Conservation (phyloP, 2,797 vertebrate species). For the Paedocypris micromegethes region DNA sequence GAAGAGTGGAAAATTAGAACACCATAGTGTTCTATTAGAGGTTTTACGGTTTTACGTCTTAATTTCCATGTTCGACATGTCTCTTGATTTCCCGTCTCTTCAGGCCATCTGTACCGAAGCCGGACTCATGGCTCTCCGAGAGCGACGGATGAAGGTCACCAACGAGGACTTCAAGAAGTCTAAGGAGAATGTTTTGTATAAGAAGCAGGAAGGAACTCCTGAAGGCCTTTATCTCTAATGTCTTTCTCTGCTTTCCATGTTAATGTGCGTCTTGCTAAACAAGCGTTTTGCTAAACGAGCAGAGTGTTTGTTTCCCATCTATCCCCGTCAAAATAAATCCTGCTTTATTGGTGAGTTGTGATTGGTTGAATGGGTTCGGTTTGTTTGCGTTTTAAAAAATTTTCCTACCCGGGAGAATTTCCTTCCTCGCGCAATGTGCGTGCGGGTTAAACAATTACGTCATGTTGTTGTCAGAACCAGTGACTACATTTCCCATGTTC, state of each 20-base stretch:
- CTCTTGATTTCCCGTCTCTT: constrained; percentile 29
- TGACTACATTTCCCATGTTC: too few species aligned
- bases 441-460: constrained; percentile 49
- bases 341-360: too few species aligned
- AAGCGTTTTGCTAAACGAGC: constrained; percentile 64
- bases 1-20: too few species aligned
- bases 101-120: constrained; percentile 98
- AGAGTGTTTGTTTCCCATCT: constrained; percentile 50
- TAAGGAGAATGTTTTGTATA: constrained; percentile 96
- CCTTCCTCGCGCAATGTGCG: too few species aligned
- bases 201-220: constrained; percentile 95
- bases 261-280: constrained; percentile 33
- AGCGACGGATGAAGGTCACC: constrained; percentile 96
- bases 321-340: too few species aligned
- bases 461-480: too few species aligned
- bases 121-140: constrained; percentile 90
- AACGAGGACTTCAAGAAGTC: constrained; percentile 99
- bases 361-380: too few species aligned
- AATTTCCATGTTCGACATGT: background rate
- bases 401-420: too few species aligned
- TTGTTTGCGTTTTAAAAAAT: constrained; percentile 50
- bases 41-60: background rate
- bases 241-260: constrained; percentile 28
- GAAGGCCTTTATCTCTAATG: constrained; percentile 91
- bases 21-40: too few species aligned